Percentiles rank a stretch among this genome's conserved stretches.
Evolutionary conservation across 2,113 vertebrate genomes (phyloP).

Genomic region (Dipodomys merriami): DNA sequence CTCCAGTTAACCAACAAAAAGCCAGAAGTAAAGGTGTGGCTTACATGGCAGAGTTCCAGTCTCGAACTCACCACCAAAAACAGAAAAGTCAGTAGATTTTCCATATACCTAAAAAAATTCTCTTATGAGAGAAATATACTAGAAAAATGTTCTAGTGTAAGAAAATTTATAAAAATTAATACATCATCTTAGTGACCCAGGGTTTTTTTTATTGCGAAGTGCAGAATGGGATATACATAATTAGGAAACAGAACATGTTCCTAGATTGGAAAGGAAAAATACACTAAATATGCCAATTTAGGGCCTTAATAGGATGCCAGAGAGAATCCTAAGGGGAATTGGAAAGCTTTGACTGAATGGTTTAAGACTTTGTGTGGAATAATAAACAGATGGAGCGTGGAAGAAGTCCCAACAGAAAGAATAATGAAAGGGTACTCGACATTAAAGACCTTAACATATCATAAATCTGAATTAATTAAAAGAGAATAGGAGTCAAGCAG

Average conservation of each 20-base stretch:
- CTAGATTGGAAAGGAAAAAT: constrained; percentile 35
- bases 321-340: constrained; percentile 52
- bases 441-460: constrained; percentile 25
- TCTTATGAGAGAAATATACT: constrained; percentile 49
- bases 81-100: constrained; percentile 57
- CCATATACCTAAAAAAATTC: constrained; percentile 43
- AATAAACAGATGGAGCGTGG: constrained; percentile 65
- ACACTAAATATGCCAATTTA: constrained; percentile 38
- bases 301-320: constrained; percentile 40
- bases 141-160: constrained; percentile 58
- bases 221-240: constrained; percentile 65
- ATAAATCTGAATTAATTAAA: constrained; percentile 51
- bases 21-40: too few species aligned
- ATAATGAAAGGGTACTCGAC: constrained; percentile 7
- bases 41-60: too few species aligned
- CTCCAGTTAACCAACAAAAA: too few species aligned
- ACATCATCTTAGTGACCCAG: constrained; percentile 60
- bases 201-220: constrained; percentile 35
- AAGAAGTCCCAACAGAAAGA: constrained; percentile 19
- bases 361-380: constrained; percentile 61
- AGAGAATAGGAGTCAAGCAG: constrained; percentile 18
- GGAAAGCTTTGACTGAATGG: not conserved
- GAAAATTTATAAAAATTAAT: constrained; percentile 76
- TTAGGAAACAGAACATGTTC: constrained; percentile 42
- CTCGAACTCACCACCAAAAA: too few species aligned